Percentiles rank a stretch among this genome's conserved stretches.
These are phyloP conservation scores for Drusus annulatus DNA, from an alignment of 1,140 invertebrate genomes.

Conservation along the genomic window DNA sequence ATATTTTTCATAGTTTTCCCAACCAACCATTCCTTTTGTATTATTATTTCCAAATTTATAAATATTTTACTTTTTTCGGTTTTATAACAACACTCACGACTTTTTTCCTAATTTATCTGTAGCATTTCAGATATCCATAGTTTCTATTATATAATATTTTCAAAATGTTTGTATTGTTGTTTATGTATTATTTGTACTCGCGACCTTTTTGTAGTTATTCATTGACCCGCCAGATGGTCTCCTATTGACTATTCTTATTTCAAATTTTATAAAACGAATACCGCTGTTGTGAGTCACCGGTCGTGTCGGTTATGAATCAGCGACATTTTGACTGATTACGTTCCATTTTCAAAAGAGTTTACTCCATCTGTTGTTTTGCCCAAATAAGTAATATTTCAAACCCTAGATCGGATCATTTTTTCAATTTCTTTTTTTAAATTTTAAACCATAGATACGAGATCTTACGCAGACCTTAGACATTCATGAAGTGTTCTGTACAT, in stretches of 20 bases:
- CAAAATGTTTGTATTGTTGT: too few relatives aligned
- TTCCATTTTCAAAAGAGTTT: constrained; percentile 28
- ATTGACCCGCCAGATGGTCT: constrained; percentile 33
- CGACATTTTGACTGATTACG: constrained; percentile 4
- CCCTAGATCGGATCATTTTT: background rate
- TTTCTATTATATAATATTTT: too few relatives aligned
- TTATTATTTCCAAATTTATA: too few relatives aligned
- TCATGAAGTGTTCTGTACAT: background rate
- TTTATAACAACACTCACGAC: too few relatives aligned
- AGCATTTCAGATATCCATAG: too few relatives aligned
- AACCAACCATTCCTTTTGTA: too few relatives aligned
- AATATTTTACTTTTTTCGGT: too few relatives aligned
- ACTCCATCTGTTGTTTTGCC: constrained; percentile 12
- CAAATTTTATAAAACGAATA: constrained; percentile 4
- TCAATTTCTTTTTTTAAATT: too few relatives aligned
- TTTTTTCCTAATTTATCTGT: too few relatives aligned
- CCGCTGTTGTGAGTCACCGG: constrained; percentile 14
- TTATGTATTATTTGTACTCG: constrained; percentile 11
- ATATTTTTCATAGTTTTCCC: too few relatives aligned
- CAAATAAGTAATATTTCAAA: background rate
- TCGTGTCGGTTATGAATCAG: constrained; percentile 20
- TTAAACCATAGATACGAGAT: too few relatives aligned
- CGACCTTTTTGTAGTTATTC: constrained; percentile 8
- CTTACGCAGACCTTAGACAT: background rate
- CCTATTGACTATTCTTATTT: constrained; percentile 20